Evolutionary conservation across 37 sponge, comb jelly and placozoan species (phyloP).

Genomic region (Eunapius fragilis): DNA sequence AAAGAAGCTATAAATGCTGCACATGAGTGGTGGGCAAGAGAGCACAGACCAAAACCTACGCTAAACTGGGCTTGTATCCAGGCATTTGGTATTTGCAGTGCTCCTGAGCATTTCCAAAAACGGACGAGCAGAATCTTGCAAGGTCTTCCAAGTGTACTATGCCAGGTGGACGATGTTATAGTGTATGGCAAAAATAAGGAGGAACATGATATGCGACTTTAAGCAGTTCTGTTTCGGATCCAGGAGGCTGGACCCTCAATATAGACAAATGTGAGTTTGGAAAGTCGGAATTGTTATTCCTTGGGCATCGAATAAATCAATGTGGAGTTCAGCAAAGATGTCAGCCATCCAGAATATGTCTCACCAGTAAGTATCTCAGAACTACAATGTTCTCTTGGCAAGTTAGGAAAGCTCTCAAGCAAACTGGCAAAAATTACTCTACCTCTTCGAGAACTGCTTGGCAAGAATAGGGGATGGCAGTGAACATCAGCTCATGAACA

Average conservation of each 20-base stretch:
- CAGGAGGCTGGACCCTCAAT: slow-evolving; percentile 39
- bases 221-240: slow-evolving; percentile 9
- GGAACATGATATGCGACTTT: slow-evolving; percentile 16
- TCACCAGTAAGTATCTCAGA: slow-evolving; percentile 3
- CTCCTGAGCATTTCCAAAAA: slow-evolving; percentile 19
- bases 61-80: too few relatives aligned
- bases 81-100: slow-evolving; percentile 24
- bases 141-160: slow-evolving; percentile 2
- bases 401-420: slow-evolving; percentile 18
- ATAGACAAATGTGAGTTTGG: slow-evolving; percentile 30
- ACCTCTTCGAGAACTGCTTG: slow-evolving; percentile 20
- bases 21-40: too few relatives aligned
- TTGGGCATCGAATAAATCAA: slow-evolving; percentile 21
- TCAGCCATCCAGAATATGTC: slow-evolving; percentile 5
- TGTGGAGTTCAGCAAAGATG: slow-evolving; percentile 1
- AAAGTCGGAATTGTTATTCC: slow-evolving; percentile 16
- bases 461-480: slow-evolving; percentile 1
- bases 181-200: slow-evolving; percentile 3
- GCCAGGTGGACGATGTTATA: slow-evolving; percentile 16
- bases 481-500: slow-evolving; percentile 9
- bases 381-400: slow-evolving; percentile 13
- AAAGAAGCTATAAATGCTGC: too few relatives aligned
- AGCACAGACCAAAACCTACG: too few relatives aligned
- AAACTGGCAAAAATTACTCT: slow-evolving; percentile 17
- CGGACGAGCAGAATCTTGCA: slow-evolving; percentile 10